Evolutionary conservation across 2,797 vertebrate genomes (phyloP), one percentile per base, ranked within the genome.

Genomic region (Caiman crocodilus): DNA sequence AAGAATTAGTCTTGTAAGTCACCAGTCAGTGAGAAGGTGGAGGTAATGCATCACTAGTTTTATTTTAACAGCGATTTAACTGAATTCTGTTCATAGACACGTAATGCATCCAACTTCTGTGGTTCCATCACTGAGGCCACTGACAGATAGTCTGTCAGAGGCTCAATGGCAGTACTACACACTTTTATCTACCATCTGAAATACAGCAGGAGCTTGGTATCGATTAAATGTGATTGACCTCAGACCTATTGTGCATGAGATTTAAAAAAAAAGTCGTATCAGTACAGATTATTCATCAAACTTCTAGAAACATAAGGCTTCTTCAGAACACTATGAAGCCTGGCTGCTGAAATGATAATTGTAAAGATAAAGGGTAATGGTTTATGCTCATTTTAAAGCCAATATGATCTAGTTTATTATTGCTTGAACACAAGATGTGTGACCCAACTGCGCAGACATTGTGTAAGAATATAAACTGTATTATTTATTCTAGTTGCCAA

Each of bases 401-500:
- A 23, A 73, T 73, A 6, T 73, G 14, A 42, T 73, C 23, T 50
- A 50, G 35, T 25, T 50, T 23, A 73, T 35, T 42, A 35, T 73
- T 26, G 69, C 67, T 32, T 69, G 23, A 21, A 14, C 35, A 32
- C 67, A 76, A 60, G 55, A 20, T 12, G 86, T 61, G 88, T 14
- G 12, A 15, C 67, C 30, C 55, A 11, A 15, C 63, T 35, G 32
- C 11, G 7, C 1, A 26, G 25, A 8, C 42, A 5, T 13, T 3
- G 0, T 3, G 7, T 55, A 21, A 82, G 79, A 14, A 30, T 69
- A n/a, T 74, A 80, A 88, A 35, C 18, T 84, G n/a, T 64, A 28
- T 89, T 82, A 20, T 95, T 92, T 88, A 55, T 97, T 96, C 76
- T 79, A 99, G 99, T 99, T 98, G 99, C 99, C 91, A 99, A 99